Conservation (phyloP, 2,797 vertebrate genomes). For the Mallotus villosus region DNA sequence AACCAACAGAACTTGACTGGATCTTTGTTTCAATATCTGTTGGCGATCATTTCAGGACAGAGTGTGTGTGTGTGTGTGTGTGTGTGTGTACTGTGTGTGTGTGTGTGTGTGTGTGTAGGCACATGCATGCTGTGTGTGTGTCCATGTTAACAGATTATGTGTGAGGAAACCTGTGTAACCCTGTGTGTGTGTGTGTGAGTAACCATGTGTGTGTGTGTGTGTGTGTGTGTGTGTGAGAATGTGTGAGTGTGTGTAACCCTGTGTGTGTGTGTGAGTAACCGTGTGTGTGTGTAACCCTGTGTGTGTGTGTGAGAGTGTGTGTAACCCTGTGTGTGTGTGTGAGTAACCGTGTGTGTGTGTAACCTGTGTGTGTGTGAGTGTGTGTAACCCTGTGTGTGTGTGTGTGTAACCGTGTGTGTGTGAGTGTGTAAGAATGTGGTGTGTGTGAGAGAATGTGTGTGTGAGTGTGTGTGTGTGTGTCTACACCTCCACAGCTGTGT, state of each 20-base stretch:
- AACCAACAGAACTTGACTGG: conserved; percentile 19
- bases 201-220: too few relatives aligned
- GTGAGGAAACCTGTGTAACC: background rate
- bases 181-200: too few relatives aligned
- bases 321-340: conserved; percentile 14
- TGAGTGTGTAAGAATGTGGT: too few relatives aligned
- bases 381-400: too few relatives aligned
- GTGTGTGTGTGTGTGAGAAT: too few relatives aligned
- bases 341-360: too few relatives aligned
- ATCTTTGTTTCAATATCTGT: conserved; percentile 19
- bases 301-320: conserved; percentile 9
- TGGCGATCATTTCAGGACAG: background rate
- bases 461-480: conserved; percentile 19
- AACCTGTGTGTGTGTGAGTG: too few relatives aligned
- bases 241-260: too few relatives aligned
- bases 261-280: too few relatives aligned
- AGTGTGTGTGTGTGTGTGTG: conserved; percentile 14
- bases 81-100: background rate
- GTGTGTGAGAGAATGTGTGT: conserved; percentile 12
- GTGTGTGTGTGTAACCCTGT: too few relatives aligned
- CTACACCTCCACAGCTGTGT: conserved; percentile 86
- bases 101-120: conserved; percentile 14
- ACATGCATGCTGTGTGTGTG: background rate
- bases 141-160: background rate
- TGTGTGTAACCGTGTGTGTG: too few relatives aligned